These are phyloP conservation scores for Elgaria multicarinata DNA, from an alignment of 2,113 vertebrate genomes.

Conservation along the genomic window DNA sequence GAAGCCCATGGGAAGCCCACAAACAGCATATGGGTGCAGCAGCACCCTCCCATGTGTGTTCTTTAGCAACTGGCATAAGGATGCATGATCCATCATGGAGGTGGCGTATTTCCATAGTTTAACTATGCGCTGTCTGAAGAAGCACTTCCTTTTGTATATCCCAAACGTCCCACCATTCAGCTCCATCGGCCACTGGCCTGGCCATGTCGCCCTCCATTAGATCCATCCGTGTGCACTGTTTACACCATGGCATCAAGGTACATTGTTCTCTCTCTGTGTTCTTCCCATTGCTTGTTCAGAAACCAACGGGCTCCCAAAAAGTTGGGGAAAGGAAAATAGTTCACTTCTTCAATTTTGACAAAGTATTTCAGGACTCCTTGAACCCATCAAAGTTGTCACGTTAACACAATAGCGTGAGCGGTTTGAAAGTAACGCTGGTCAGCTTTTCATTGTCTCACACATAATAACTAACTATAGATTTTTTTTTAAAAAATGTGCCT, in stretches of 20 bases:
- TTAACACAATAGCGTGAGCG: constrained; percentile 40
- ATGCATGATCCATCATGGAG: neutral
- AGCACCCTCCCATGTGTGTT: neutral
- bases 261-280: neutral
- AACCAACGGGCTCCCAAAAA: constrained; percentile 15
- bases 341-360: constrained; percentile 60
- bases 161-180: neutral
- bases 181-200: neutral
- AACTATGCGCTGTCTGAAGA: too few species aligned
- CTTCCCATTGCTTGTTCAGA: constrained; percentile 33
- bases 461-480: constrained; percentile 67
- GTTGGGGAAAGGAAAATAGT: constrained; percentile 40
- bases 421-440: constrained; percentile 48
- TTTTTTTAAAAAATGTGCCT: constrained; percentile 10
- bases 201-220: neutral
- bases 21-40: neutral
- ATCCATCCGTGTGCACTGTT: neutral
- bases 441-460: constrained; percentile 57
- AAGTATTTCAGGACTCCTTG: constrained; percentile 53
- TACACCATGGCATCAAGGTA: neutral
- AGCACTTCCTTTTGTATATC: neutral
- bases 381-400: constrained; percentile 72
- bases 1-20: neutral
- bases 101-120: neutral
- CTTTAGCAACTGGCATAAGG: neutral